These are phyloP conservation scores for Bettongia penicillata DNA, from an alignment of 2,113 vertebrate species.

Conservation along the genomic window DNA sequence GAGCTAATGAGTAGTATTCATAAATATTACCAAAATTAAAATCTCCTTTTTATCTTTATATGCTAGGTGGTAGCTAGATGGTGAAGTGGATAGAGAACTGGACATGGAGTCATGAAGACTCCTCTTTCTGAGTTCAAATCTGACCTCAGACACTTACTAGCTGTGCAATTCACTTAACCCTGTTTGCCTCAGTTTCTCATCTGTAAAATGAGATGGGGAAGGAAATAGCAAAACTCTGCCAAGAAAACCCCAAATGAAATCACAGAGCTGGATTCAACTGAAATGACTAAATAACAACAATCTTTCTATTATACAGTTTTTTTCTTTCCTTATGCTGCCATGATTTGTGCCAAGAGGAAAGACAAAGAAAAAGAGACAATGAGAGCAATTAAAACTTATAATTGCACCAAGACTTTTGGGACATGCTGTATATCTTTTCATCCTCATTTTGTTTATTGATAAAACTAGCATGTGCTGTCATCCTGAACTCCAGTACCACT, in stretches of 20 bases:
- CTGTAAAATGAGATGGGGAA: too few relatives aligned
- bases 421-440: not conserved
- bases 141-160: too few relatives aligned
- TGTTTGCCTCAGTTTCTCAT: too few relatives aligned
- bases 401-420: not conserved
- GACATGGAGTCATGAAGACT: too few relatives aligned
- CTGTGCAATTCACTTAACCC: too few relatives aligned
- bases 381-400: not conserved
- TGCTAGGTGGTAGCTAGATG: not conserved
- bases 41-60: not conserved
- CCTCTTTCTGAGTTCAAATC: too few relatives aligned
- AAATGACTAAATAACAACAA: too few relatives aligned
- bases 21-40: conserved; percentile 12
- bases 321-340: not conserved
- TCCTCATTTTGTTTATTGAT: conserved; percentile 4
- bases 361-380: conserved; percentile 4
- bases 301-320: not conserved
- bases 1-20: not conserved
- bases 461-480: not conserved
- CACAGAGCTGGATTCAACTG: too few relatives aligned
- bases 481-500: not conserved
- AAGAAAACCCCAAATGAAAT: too few relatives aligned
- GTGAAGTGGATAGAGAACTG: too few relatives aligned
- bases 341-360: not conserved
- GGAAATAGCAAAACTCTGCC: too few relatives aligned